Evolutionary conservation across 2,888 invertebrate genomes (phyloP).

Genomic region (Anorthoa munda): DNA sequence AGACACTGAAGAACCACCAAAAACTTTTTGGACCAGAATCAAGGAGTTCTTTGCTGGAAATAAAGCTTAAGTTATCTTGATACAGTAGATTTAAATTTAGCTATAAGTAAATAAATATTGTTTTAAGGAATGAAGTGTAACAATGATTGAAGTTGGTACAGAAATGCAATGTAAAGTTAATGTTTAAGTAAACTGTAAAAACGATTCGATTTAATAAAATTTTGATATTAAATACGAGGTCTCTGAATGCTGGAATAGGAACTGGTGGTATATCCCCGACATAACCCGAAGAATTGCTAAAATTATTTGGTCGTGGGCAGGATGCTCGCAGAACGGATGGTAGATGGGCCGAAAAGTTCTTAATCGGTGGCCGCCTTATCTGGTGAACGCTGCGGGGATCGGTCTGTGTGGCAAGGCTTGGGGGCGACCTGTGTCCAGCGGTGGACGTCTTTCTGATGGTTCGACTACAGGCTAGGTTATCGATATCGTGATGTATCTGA

Average conservation of each 20-base stretch:
- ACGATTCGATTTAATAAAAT: constrained; percentile 42
- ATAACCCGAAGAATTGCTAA: neutral
- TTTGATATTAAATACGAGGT: neutral
- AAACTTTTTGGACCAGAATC: constrained; percentile 53
- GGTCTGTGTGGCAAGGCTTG: too few relatives aligned
- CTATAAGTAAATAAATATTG: constrained; percentile 5
- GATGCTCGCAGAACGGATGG: too few relatives aligned
- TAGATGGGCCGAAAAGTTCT: too few relatives aligned
- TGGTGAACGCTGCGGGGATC: too few relatives aligned
- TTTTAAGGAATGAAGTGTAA: neutral
- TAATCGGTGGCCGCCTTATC: too few relatives aligned
- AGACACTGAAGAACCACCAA: constrained; percentile 4
- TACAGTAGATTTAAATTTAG: constrained; percentile 1
- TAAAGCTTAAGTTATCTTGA: neutral
- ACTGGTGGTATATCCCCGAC: too few relatives aligned
- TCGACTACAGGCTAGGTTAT: neutral
- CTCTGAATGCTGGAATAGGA: neutral
- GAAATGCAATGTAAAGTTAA: constrained; percentile 17
- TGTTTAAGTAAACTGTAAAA: constrained; percentile 33
- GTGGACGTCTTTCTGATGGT: too few relatives aligned
- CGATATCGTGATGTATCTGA: neutral
- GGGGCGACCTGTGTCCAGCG: too few relatives aligned
- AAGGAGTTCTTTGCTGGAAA: constrained; percentile 42
- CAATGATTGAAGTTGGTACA: neutral
- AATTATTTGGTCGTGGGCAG: too few relatives aligned